Conservation (phyloP, 2,113 vertebrate genomes). For the Suncus etruscus region DNA sequence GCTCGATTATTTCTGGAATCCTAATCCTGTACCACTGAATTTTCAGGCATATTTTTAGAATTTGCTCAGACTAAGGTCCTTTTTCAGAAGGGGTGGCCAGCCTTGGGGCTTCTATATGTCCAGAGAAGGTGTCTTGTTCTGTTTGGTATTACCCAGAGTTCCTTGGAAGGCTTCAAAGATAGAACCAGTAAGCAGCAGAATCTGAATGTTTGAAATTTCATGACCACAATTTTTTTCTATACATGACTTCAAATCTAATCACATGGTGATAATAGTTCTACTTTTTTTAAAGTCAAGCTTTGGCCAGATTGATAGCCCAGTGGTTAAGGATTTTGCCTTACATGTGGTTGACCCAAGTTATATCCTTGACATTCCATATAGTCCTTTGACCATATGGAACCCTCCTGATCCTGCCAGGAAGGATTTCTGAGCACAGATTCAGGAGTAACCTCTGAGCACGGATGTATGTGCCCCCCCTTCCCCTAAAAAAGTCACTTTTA, state of each 20-base stretch:
- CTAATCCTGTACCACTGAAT: neutral
- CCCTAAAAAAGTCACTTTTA: neutral
- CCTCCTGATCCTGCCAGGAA: no score
- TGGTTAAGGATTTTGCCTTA: no score
- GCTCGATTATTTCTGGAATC: slow-evolving; percentile 8
- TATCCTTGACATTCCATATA: no score
- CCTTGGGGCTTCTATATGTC: neutral
- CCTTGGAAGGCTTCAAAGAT: neutral
- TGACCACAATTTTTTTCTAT: slow-evolving; percentile 42
- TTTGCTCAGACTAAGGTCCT: neutral
- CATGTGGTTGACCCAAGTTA: no score
- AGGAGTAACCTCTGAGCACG: no score
- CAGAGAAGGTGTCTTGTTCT: neutral
- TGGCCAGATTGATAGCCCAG: no score
- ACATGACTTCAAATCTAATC: slow-evolving; percentile 41
- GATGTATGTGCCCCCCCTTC: no score
- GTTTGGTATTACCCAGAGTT: neutral
- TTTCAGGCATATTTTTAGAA: neutral
- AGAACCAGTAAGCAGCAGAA: neutral
- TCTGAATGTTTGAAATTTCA: slow-evolving; percentile 34
- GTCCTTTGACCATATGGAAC: no score
- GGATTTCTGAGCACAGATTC: no score
- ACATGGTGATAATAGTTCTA: slow-evolving; percentile 54
- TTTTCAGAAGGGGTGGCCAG: neutral
- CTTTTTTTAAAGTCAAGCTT: slow-evolving; percentile 30